Base-by-base conservation (phyloP, 2,113 vertebrate genomes). In the Sciurus niger region DNA sequence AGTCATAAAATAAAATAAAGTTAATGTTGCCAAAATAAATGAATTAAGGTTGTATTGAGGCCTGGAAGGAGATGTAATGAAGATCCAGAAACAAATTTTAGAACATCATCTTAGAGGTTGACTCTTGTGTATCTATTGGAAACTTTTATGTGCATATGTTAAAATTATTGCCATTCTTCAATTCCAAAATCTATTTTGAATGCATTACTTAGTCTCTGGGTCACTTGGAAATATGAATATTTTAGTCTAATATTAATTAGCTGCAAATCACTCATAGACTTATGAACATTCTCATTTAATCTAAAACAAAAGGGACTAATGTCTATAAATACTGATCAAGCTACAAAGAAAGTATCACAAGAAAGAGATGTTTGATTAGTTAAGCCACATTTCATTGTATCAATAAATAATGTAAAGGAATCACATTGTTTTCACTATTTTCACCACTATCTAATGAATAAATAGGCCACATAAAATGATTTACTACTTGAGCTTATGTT, bases 261-360 rank as follows among this genome's bases (percentile, higher is more conserved):
- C 12, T 72, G 18, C 22, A 12, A 37, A 18, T 25, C 60, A 22
- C 78, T 87, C 37, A 48, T 72, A 48, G 22, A 43, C 37, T 80
- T 84, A 25, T 6, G 28, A 85, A n/a, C 8, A 46, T n/a, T 63
- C 37, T 74, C 48, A 82, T 12, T 30, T 17, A 37, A 12, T 22
- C 28, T 83, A 77, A n/a, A 91, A 84, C 10, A 83, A 93, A 95
- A 87, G 6, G 80, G 8, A 65, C 43, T 72, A 77, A 72, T 16
- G 51, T 73, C 40, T 32, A 4, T 22, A 65, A 68, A 14, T 80
- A 65, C n/a, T 67, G 7, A 76, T 70, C 51, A 37, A 20, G 60
- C 40, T 74, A 53, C 4, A 76, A 65, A 53, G 68, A 93, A 95
- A 84, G 1, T 0, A 68, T 17, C 30, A 90, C 7, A 22, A 84